These are phyloP conservation scores for Hyles lineata DNA, from an alignment of 2,888 invertebrate species.

Conservation along the genomic window DNA sequence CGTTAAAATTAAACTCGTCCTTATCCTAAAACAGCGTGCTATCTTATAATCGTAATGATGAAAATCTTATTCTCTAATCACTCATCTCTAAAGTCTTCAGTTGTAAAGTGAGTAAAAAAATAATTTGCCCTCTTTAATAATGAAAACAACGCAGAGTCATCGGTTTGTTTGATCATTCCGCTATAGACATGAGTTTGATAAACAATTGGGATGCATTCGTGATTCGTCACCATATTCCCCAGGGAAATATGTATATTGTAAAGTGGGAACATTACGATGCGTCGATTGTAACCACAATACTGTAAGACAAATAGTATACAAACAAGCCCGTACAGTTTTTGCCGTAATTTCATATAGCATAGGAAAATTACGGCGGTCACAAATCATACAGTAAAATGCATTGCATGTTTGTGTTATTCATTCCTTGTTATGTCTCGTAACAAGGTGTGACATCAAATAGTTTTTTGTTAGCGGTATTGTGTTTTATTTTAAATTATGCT, in stretches of 20 bases:
- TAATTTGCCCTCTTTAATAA: background rate
- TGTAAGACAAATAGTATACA: constrained; percentile 22
- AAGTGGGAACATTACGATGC: constrained; percentile 17
- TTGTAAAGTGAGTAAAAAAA: background rate
- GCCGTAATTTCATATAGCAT: constrained; percentile 15
- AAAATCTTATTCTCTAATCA: background rate
- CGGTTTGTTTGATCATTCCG: too few relatives aligned
- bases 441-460: background rate
- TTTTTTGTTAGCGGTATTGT: background rate
- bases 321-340: constrained; percentile 6
- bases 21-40: too few relatives aligned
- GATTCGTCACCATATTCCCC: constrained; percentile 17
- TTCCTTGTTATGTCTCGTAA: constrained; percentile 49
- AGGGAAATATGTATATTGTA: constrained; percentile 13
- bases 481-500: background rate
- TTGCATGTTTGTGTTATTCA: constrained; percentile 11
- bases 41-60: too few relatives aligned
- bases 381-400: constrained; percentile 41
- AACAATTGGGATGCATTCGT: constrained; percentile 9
- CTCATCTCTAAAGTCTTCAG: background rate
- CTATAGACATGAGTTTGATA: background rate
- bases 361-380: constrained; percentile 5
- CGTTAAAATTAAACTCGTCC: too few relatives aligned
- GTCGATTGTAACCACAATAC: constrained; percentile 5
- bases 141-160: background rate